These are phyloP conservation scores for Thymallus thymallus DNA, from an alignment of 2,113 vertebrate species.

Conservation along the genomic window DNA sequence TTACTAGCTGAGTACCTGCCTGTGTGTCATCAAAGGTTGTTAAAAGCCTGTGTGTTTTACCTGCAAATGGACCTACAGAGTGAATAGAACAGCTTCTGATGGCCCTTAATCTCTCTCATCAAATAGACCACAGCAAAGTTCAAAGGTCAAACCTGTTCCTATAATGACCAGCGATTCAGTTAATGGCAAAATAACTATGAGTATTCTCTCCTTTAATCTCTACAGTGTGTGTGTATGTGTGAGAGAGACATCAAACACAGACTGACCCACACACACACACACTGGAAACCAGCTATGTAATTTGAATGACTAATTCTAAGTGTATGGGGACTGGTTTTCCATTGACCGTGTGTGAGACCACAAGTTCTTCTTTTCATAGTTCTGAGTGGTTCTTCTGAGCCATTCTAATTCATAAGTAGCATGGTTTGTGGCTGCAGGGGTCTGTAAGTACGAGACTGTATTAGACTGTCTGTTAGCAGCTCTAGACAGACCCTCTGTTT, in stretches of 20 bases:
- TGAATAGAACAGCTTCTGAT: conserved; percentile 4
- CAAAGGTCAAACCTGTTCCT: conserved; percentile 67
- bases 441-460: neutral
- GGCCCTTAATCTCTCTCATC: conserved; percentile 32
- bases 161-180: conserved; percentile 64
- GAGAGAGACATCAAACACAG: conserved; percentile 53
- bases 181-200: conserved; percentile 62
- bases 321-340: no score
- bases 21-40: neutral
- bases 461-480: neutral
- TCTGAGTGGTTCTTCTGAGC: neutral
- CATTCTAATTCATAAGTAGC: neutral
- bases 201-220: conserved; percentile 52
- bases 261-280: conserved; percentile 21
- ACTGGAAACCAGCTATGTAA: neutral
- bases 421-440: neutral
- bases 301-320: no score
- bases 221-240: conserved; percentile 6
- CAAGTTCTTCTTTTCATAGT: neutral
- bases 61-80: conserved; percentile 20
- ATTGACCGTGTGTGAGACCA: neutral
- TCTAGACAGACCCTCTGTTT: neutral
- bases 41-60: conserved; percentile 7
- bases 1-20: neutral
- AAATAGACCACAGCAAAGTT: conserved; percentile 51